Base-by-base conservation (phyloP, 2,888 invertebrate genomes). In the Acheta domesticus region DNA sequence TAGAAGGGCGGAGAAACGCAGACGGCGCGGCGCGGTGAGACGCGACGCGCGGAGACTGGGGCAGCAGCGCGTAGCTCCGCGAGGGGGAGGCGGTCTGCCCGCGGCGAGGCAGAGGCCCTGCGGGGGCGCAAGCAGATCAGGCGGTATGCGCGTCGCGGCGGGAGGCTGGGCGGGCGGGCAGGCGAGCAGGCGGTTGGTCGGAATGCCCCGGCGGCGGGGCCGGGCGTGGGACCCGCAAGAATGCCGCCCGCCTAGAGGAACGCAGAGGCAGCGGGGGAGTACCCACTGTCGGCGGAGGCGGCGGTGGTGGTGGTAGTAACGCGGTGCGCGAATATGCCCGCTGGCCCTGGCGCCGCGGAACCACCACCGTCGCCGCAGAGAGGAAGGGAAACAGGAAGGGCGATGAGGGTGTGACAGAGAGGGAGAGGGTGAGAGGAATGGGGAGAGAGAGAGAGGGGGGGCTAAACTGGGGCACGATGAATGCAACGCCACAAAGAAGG, bases 331-430 rank as follows among this genome's bases (percentile, higher is more conserved):
- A 36, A 36, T 36, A 36, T 36, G 36, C 36, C 36, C 36, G 36
- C 36, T 8, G 36, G 36, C 8, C 36, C 36, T 36, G 8, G 36
- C 36, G 36, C 36, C 36, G 36, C 36, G 36, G 36, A 36, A 8
- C 36, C 36, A 36, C 36, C 36, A 8, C 36, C 36, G 36, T 36
- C 36, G 36, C 36, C 36, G 36, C 36, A 36, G 36, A 62, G 12
- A 62, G n/a, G 62, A 62, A 62, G n/a, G 62, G n/a, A n/a, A 62
- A n/a, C 62, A 62, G 62, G 16, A n/a, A n/a, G 62, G n/a, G n/a
- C 62, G n/a, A 62, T 62, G 62, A 62, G 16, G 5, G n/a, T 62
- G 62, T 12, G 62, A 14, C 14, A 14, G 62, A 62, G 62, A 62
- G 19, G 2, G 19, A 2, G 23, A 4, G 16, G 2, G 19, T 50